A percentile compares a stretch with the other conserved stretches of the same genome.
These are phyloP conservation scores for Scylla paramamosain DNA, from an alignment of 1,140 invertebrate species.

Conservation along the genomic window DNA sequence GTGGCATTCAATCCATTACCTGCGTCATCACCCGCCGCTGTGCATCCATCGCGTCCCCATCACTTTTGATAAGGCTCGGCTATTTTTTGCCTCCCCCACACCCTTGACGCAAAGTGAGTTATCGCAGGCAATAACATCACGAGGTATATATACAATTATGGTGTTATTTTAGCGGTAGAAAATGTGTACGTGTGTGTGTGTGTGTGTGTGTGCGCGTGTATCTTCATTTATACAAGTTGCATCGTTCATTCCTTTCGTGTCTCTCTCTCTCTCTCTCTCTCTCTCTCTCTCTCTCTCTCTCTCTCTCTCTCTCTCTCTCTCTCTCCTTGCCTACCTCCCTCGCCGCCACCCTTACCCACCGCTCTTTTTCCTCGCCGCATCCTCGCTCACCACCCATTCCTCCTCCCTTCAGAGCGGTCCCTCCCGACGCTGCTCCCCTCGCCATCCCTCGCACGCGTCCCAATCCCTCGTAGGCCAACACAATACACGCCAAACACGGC, in stretches of 20 bases:
- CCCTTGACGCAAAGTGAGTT: not conserved
- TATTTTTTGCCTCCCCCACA: not conserved
- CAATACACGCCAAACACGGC: too few species aligned
- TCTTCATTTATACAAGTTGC: too few species aligned
- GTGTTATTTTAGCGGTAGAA: not conserved
- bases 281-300: not conserved
- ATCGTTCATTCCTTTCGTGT: not conserved
- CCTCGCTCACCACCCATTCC: slow-evolving; percentile 37
- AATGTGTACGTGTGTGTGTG: too few species aligned
- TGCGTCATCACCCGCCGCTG: too few species aligned
- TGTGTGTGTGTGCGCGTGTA: too few species aligned
- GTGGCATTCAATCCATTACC: not conserved
- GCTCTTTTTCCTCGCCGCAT: slow-evolving; percentile 7
- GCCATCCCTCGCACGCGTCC: slow-evolving; percentile 38
- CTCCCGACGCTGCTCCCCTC: slow-evolving; percentile 52
- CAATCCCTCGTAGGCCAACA: not conserved
- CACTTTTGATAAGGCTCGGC: not conserved
- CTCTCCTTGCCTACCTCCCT: not conserved
- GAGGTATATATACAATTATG: not conserved
- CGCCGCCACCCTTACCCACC: not conserved
- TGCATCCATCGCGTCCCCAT: not conserved
- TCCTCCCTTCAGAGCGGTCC: slow-evolving; percentile 59
- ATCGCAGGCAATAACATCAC: not conserved
- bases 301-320: not conserved
- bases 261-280: slow-evolving; percentile 17